A percentile compares a stretch with the other conserved stretches of the same genome.
phyloP scores from a whole-genome alignment of 2,888 invertebrate species.

The Sinodicranocentrus sp. region DNA sequence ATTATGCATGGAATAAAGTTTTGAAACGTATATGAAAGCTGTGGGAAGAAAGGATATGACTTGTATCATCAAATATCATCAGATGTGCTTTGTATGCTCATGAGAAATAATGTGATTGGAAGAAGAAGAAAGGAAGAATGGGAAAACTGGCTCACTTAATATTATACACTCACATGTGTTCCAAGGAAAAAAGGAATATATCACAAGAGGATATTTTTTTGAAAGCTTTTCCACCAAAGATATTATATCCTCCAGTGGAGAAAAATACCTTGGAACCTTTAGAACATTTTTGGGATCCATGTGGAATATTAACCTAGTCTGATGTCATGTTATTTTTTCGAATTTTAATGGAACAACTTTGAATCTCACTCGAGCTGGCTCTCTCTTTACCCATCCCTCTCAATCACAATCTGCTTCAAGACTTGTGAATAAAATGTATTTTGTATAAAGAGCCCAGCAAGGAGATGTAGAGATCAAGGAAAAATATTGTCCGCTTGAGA shows the following conservation, averaged over 20 bases:
- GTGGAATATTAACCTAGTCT: slow-evolving; percentile 51
- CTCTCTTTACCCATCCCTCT: too few relatives aligned
- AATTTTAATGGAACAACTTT: slow-evolving; percentile 59
- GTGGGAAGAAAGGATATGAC: background rate
- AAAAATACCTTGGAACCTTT: too few relatives aligned
- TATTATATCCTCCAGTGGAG: too few relatives aligned
- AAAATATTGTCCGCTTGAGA: too few relatives aligned
- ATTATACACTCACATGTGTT: slow-evolving; percentile 21
- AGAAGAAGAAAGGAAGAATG: slow-evolving; percentile 27
- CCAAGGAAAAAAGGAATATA: slow-evolving; percentile 2
- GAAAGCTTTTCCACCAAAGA: too few relatives aligned
- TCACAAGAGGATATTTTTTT: too few relatives aligned
- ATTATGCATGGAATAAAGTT: slow-evolving; percentile 53
- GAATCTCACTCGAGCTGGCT: slow-evolving; percentile 9
- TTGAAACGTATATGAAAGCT: slow-evolving; percentile 26
- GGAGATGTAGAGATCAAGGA: too few relatives aligned
- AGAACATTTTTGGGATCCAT: slow-evolving; percentile 9
- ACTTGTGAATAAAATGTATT: background rate
- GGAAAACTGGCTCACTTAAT: slow-evolving; percentile 12
- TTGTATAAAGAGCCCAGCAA: too few relatives aligned
- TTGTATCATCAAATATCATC: slow-evolving; percentile 35
- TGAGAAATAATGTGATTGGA: slow-evolving; percentile 47
- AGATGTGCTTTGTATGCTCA: slow-evolving; percentile 55
- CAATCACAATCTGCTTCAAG: slow-evolving; percentile 14
- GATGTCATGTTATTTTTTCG: slow-evolving; percentile 48